Conservation (phyloP, 2,797 vertebrate species). For the Morus bassanus region DNA sequence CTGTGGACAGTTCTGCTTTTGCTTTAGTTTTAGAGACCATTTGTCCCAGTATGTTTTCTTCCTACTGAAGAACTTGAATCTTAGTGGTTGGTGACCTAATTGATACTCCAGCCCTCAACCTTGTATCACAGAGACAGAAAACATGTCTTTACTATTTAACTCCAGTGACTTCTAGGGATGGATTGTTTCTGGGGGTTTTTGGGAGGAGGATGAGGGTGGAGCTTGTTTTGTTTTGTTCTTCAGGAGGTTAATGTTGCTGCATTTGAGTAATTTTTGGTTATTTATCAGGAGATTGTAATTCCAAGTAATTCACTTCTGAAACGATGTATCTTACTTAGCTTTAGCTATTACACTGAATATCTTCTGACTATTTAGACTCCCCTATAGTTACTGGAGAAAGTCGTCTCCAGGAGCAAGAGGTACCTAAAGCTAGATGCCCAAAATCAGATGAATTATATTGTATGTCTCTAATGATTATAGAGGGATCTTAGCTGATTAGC, state of each 20-base stretch:
- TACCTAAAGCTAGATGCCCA: not conserved
- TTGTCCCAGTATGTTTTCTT: not conserved
- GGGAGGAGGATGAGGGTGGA: fast-evolving
- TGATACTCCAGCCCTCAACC: not conserved
- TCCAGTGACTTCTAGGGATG: not conserved
- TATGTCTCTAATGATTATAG: not conserved
- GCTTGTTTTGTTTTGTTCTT: not conserved
- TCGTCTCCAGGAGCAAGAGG: not conserved
- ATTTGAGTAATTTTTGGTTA: not conserved
- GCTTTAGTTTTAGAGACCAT: not conserved
- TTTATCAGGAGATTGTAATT: not conserved
- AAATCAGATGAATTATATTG: not conserved
- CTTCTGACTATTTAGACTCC: not conserved
- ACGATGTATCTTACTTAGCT: not conserved
- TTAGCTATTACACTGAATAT: not conserved
- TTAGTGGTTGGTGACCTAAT: not conserved
- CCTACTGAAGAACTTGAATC: not conserved
- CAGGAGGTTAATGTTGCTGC: not conserved
- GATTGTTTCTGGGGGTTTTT: not conserved
- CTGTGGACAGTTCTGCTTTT: not conserved
- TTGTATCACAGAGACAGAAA: not conserved
- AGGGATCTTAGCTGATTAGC: not conserved
- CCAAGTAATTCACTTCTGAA: not conserved
- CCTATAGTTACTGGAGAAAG: not conserved
- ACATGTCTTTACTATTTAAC: not conserved